Evolutionary conservation across 2,113 vertebrate genomes (phyloP).

Genomic region (Noturus placidus): DNA sequence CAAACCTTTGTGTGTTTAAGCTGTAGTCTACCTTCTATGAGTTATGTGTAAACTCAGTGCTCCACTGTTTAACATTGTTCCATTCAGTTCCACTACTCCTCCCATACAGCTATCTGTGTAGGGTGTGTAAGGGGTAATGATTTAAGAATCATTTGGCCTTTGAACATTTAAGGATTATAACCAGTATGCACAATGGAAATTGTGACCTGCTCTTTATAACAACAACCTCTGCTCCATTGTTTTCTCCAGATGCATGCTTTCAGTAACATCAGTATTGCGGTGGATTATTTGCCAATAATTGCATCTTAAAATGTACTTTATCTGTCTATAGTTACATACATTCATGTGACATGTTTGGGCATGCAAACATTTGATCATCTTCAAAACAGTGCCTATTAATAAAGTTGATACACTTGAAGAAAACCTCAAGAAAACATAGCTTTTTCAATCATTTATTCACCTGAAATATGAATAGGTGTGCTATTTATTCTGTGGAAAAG

Average conservation of each 20-base stretch:
- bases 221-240: background rate
- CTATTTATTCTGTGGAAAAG: no score
- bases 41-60: constrained; percentile 9
- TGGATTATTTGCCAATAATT: constrained; percentile 8
- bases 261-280: background rate
- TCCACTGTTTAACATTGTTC: background rate
- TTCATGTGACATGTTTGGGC: no score
- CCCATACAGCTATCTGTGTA: background rate
- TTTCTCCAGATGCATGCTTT: constrained; percentile 6
- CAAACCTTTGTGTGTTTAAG: constrained; percentile 7
- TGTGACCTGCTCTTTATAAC: background rate
- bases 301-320: background rate
- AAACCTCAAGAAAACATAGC: no score
- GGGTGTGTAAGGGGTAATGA: background rate
- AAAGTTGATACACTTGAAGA: no score
- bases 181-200: background rate
- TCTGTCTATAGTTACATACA: no score
- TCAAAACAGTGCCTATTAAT: no score
- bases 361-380: no score
- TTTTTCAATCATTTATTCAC: no score
- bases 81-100: background rate
- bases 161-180: background rate
- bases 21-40: background rate
- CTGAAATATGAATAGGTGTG: no score
- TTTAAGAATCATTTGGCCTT: background rate